Conservation (phyloP, 2,888 invertebrate genomes). For the Lepas anatifera region DNA sequence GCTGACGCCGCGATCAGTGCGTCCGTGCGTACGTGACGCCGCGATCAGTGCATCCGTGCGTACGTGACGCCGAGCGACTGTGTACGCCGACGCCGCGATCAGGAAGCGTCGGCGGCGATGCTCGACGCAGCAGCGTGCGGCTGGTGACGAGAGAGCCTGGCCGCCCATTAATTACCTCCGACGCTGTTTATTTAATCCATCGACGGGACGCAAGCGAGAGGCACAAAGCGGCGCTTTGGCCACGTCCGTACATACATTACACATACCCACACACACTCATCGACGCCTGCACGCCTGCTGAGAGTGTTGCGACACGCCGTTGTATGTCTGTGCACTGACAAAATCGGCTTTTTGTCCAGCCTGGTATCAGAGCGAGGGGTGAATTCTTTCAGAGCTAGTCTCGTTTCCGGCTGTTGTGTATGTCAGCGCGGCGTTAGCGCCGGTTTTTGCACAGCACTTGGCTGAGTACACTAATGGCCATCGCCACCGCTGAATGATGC, state of each 20-base stretch:
- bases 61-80: no score
- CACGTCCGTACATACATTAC: not conserved
- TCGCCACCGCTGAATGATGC: no score
- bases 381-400: not conserved
- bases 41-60: no score
- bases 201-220: not conserved
- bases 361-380: not conserved
- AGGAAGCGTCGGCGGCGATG: no score
- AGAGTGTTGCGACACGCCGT: no score
- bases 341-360: not conserved
- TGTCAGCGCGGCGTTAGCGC: no score
- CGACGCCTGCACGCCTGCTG: not conserved
- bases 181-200: slow-evolving; percentile 8
- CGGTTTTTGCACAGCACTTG: no score
- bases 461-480: no score
- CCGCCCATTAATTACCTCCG: not conserved
- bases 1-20: no score
- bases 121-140: not conserved
- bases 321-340: not conserved
- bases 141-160: not conserved
- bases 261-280: not conserved
- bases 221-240: no score
- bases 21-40: no score
- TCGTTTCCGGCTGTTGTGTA: not conserved
- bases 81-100: no score